Evolutionary conservation across 2,113 vertebrate genomes (phyloP), one percentile per base, ranked within the genome.

Genomic region (Callorhinus ursinus): DNA sequence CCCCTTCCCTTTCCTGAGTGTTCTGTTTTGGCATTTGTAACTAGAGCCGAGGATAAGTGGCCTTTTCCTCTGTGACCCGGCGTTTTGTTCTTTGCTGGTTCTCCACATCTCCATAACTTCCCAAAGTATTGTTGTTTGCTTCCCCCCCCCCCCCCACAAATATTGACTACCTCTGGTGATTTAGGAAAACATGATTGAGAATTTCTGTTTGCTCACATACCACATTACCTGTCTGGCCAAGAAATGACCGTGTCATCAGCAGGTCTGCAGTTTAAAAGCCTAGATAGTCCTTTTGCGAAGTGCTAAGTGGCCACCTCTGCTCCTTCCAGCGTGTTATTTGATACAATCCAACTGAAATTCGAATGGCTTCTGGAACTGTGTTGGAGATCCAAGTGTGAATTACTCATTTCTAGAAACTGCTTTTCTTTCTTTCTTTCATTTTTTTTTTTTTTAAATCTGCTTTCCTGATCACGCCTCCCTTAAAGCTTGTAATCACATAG

Each of bases 1-100:
- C 31, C 7, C 74, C 74, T 98, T 98, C 97, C 96, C 96, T 97
- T 99, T 98, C 98, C 98, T 96, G 97, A 97, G 74, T 90, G 95
- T n/a, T 26, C 24, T 22, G 51, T 86, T 76, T 92, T 97, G 57
- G 61, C n/a, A 61, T 98, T 97, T 96, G 84, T 95, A 76, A 84
- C 57, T 31, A 36, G 18, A 61, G 82, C 65, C 57, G 79, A 94
- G 65, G 91, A 77, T 97, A 96, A 99, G 98, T 92, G 67, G 85
- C 22, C 55, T 97, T 98, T 98, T 92, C 98, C 97, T 98, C 72
- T 76, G 92, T 96, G 88, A 94, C 82, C 2, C 11, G 90, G 74
- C 22, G 26, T 93, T 97, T 72, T 31, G 28, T 97, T 96, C 92
- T 97, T 98, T 97, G 90, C 93, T 36, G 59, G 76, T 28, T 86